Conservation (phyloP, 2,113 vertebrate species). For the Trichomycterus rosablanca region DNA sequence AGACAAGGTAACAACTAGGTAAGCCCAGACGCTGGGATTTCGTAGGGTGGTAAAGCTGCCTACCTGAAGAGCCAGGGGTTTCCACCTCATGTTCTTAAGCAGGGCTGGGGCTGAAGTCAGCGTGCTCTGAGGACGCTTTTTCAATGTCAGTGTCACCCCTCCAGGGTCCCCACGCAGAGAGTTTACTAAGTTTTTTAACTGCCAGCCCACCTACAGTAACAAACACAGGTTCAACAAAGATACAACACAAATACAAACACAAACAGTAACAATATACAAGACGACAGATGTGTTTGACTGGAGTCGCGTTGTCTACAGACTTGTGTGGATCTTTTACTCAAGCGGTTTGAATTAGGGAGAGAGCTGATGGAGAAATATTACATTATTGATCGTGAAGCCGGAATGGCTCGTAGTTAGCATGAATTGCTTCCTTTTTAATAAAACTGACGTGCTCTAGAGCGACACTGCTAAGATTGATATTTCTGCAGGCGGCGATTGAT, state of each 20-base stretch:
- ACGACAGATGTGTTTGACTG: too few relatives aligned
- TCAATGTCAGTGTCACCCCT: slow-evolving; percentile 98
- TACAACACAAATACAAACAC: slow-evolving; percentile 17
- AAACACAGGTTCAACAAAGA: slow-evolving; percentile 49
- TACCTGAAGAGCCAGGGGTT: slow-evolving; percentile 99
- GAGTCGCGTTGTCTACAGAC: too few relatives aligned
- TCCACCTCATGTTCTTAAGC: slow-evolving; percentile 99
- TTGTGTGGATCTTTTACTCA: too few relatives aligned
- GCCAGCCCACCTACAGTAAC: slow-evolving; percentile 70
- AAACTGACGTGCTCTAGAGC: too few relatives aligned
- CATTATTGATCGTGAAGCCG: too few relatives aligned
- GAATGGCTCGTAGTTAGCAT: too few relatives aligned
- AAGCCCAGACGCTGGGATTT: background rate
- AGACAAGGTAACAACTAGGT: background rate
- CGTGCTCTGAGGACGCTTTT: slow-evolving; percentile 99
- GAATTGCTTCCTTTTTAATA: too few relatives aligned
- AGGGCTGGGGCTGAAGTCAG: slow-evolving; percentile 98
- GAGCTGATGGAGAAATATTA: too few relatives aligned
- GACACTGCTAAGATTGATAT: too few relatives aligned
- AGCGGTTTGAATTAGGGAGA: too few relatives aligned
- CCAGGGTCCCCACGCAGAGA: slow-evolving; percentile 96
- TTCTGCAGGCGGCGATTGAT: too few relatives aligned
- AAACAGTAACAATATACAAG: too few relatives aligned
- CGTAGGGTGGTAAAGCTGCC: slow-evolving; percentile 53
- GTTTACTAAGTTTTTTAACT: slow-evolving; percentile 99